phyloP scores from a whole-genome alignment of 2,113 vertebrate species.

The Fulica atra region DNA sequence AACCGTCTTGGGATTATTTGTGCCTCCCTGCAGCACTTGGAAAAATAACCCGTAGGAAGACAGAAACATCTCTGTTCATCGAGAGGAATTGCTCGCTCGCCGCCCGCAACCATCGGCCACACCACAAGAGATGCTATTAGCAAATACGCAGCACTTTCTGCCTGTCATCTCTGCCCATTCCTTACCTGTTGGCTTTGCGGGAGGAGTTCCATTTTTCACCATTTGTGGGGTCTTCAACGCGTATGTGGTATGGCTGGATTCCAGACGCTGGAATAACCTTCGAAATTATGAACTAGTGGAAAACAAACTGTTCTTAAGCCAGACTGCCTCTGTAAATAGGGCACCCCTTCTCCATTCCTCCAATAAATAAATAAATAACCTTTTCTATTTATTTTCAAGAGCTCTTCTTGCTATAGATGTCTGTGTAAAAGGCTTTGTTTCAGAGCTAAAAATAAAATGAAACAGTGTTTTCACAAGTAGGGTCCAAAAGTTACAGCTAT shows the following conservation, averaged over 20 bases:
- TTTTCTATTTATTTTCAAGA: conserved; percentile 41
- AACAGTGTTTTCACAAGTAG: not conserved
- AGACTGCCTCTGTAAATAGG: conserved; percentile 8
- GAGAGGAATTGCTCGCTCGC: not conserved
- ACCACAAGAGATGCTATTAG: not conserved
- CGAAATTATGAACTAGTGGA: not conserved
- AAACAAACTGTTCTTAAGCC: not conserved
- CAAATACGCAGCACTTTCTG: not conserved
- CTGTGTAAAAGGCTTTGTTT: not conserved
- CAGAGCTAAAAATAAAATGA: not conserved
- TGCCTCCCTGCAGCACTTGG: conserved; percentile 2
- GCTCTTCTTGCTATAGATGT: conserved; percentile 24
- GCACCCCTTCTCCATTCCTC: not conserved
- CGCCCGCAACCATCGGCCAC: not conserved
- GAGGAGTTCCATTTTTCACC: not conserved
- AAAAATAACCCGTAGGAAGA: not conserved
- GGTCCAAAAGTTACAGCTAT: not conserved
- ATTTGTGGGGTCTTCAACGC: not conserved
- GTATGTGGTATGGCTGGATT: not conserved
- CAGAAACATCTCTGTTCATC: not conserved
- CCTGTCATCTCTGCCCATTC: not conserved
- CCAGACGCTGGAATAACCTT: not conserved
- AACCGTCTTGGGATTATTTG: conserved; percentile 5
- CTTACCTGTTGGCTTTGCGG: not conserved
- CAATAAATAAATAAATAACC: conserved; percentile 36